Percentiles rank a stretch among this genome's conserved stretches.
These are phyloP conservation scores for Fregetta grallaria DNA, from an alignment of 2,113 vertebrate species.

Conservation along the genomic window DNA sequence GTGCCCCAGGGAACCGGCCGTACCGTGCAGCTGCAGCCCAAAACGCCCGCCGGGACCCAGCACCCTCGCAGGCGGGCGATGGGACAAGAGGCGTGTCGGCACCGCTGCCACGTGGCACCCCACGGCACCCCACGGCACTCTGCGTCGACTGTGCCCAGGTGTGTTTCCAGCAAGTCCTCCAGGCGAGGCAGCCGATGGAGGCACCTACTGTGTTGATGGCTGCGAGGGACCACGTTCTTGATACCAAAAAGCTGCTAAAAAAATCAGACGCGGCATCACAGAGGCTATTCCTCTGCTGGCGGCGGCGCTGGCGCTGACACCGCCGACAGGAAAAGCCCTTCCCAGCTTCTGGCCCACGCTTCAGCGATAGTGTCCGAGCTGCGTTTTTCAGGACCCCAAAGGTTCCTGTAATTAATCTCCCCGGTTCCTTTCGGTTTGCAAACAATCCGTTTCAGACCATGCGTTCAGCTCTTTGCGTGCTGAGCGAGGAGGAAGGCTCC, in stretches of 20 bases:
- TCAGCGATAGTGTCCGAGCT: neutral
- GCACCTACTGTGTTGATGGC: neutral
- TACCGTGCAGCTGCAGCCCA: neutral
- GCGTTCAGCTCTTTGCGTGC: neutral
- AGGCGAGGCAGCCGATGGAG: neutral
- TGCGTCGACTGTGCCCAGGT: neutral
- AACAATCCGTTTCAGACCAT: neutral
- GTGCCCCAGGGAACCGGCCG: neutral
- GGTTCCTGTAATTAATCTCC: neutral
- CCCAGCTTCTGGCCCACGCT: neutral
- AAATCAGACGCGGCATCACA: neutral
- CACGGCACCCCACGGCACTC: neutral
- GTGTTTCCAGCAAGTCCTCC: neutral
- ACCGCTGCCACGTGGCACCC: neutral
- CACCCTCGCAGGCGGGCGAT: accelerated
- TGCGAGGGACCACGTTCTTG: accelerated
- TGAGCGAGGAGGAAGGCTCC: neutral
- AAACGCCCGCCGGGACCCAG: accelerated
- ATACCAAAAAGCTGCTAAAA: neutral
- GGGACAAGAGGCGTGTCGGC: neutral
- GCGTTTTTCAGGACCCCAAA: neutral
- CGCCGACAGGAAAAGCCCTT: neutral
- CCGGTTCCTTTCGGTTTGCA: neutral
- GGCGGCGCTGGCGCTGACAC: neutral
- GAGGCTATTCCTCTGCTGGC: neutral